These are phyloP conservation scores for Sarcophaga bullata DNA, from an alignment of 1,140 invertebrate species.

Conservation along the genomic window DNA sequence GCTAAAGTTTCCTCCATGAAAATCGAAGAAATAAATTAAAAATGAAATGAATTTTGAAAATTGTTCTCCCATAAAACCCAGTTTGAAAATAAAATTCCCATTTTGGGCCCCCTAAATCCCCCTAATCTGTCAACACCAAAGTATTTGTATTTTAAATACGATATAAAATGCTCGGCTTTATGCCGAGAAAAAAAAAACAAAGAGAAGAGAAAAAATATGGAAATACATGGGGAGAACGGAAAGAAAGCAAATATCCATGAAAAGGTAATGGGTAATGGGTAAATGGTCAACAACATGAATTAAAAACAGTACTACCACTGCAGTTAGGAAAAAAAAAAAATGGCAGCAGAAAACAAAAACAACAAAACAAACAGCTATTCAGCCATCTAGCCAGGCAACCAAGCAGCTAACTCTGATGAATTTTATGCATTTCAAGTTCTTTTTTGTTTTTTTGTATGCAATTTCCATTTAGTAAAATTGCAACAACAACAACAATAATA, in stretches of 20 bases:
- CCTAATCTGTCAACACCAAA: not conserved
- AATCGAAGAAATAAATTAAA: too few species aligned
- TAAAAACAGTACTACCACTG: not conserved
- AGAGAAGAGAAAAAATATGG: too few species aligned
- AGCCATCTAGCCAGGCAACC: not conserved
- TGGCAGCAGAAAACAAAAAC: not conserved
- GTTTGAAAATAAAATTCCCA: too few species aligned
- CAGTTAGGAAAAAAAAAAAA: not conserved
- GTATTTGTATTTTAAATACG: not conserved
- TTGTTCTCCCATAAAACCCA: too few species aligned
- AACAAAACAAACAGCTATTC: too few species aligned
- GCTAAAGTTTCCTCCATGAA: too few species aligned
- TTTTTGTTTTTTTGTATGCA: not conserved
- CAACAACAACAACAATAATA: not conserved
- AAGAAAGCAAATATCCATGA: too few species aligned
- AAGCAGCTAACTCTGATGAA: constrained; percentile 30
- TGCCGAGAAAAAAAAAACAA: not conserved
- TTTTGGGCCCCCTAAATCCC: too few species aligned
- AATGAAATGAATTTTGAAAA: too few species aligned
- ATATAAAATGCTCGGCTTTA: constrained; percentile 5
- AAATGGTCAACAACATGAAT: not conserved
- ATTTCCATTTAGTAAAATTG: constrained; percentile 13
- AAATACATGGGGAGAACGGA: too few species aligned
- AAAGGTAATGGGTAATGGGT: too few species aligned
- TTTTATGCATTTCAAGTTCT: constrained; percentile 39